Evolutionary conservation across 1,140 invertebrate species (phyloP).

Genomic region (Drosophila azteca): DNA sequence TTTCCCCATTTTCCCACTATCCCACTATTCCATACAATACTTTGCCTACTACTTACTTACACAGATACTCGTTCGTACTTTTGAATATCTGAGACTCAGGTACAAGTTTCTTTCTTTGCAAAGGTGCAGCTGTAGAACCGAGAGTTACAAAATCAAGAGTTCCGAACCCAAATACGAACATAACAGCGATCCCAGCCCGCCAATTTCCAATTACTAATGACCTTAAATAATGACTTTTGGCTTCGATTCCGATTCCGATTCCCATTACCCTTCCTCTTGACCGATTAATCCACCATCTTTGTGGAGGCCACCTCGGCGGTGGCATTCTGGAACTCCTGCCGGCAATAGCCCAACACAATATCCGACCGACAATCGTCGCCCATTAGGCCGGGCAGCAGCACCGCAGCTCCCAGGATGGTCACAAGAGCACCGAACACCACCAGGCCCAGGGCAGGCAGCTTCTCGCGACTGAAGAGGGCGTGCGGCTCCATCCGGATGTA

Average conservation of each 20-base stretch:
- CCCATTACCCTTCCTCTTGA: neutral
- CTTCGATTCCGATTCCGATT: slow-evolving; percentile 12
- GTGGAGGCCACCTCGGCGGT: slow-evolving; percentile 41
- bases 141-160: slow-evolving; percentile 4
- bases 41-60: slow-evolving; percentile 23
- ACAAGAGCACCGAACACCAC: slow-evolving; percentile 90
- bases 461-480: slow-evolving; percentile 87
- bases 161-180: neutral
- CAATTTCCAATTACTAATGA: slow-evolving; percentile 41
- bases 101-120: slow-evolving; percentile 59
- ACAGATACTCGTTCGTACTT: slow-evolving; percentile 34
- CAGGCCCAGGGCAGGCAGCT: slow-evolving; percentile 89
- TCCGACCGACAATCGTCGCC: slow-evolving; percentile 80
- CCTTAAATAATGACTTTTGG: slow-evolving; percentile 31
- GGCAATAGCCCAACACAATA: slow-evolving; percentile 82
- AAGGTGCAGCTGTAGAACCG: slow-evolving; percentile 29
- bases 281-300: slow-evolving; percentile 42
- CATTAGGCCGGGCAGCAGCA: slow-evolving; percentile 73
- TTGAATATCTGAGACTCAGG: slow-evolving; percentile 70
- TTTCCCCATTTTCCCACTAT: slow-evolving; percentile 3
- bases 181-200: slow-evolving; percentile 9
- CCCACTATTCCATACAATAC: slow-evolving; percentile 10
- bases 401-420: slow-evolving; percentile 86
- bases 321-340: slow-evolving; percentile 67
- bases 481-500: slow-evolving; percentile 92